Base-by-base conservation (phyloP, 2,113 vertebrate species). In the Uropsilus gracilis region DNA sequence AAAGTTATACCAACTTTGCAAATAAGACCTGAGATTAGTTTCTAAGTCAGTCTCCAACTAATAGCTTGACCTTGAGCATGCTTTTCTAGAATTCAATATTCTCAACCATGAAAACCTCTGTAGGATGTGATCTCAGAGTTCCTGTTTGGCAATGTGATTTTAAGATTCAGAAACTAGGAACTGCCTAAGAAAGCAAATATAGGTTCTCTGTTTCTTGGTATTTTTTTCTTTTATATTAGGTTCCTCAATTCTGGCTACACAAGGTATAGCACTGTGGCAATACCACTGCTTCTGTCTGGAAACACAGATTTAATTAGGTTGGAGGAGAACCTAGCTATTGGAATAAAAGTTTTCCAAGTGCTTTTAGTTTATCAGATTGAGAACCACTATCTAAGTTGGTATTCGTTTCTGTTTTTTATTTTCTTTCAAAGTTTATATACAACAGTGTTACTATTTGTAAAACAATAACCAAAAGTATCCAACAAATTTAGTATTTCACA, bases 141-240 rank as follows among this genome's bases (percentile, higher is more conserved):
- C 14, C 37, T 42, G 66, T 75, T 77, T 59, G 17, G n/a, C 28
- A 55, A 44, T 84, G 66, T 66, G 55, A 48, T 86, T 77, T 89
- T 91, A 80, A 57, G 42, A 89, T 7, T 55, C 39, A 90, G 86
- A 68, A 92, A 90, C 10, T 59, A 82, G 37, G 28, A 92, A 72
- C 37, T 71, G 16, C 53, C 44, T 76, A 86, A 69, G 37, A 81
- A 76, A 84, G n/a, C 44, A 87, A 78, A 78, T 66, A 28, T 63
- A 71, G 13, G 82, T 82, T 89, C 18, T 75, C 26, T 73, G 44
- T 93, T 85, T 55, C 30, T 91, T 69, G n/a, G 69, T 50, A 86
- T 50, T 86, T 17, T 85, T 93, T 85, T 72, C 64, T 84, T 53
- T 42, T 71, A 53, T 26, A 55, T 89, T 32, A 89, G 20, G 2